Evolutionary conservation across 2,797 vertebrate genomes (phyloP).

Genomic region (Salarias fasciatus): DNA sequence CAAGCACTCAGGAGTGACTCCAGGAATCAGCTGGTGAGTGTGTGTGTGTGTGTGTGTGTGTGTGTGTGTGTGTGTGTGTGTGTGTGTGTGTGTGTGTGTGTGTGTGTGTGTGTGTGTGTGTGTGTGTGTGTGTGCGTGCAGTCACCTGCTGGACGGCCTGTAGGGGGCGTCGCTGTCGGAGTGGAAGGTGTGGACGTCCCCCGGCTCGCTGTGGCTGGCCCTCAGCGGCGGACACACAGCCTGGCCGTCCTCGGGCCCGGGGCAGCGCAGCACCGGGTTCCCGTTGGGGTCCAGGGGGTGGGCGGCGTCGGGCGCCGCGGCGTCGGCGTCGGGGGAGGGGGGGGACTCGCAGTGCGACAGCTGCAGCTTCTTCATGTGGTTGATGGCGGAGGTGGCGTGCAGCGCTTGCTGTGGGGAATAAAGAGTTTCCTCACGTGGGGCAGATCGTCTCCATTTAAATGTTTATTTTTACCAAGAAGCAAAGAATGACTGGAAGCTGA

Average conservation of each 20-base stretch:
- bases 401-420: slow-evolving; percentile 86
- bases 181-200: slow-evolving; percentile 36
- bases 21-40: no score
- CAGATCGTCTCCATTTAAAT: no score
- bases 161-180: slow-evolving; percentile 44
- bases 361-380: slow-evolving; percentile 91
- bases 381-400: slow-evolving; percentile 85
- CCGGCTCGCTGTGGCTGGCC: slow-evolving; percentile 57
- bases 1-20: no score
- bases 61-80: no score
- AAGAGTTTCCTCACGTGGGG: no score
- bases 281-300: slow-evolving; percentile 63
- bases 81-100: no score
- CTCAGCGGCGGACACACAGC: slow-evolving; percentile 44
- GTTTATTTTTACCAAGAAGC: no score
- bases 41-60: no score
- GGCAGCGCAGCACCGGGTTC: no score
- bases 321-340: slow-evolving; percentile 34
- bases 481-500: no score
- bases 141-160: slow-evolving; percentile 56
- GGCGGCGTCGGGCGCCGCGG: slow-evolving; percentile 42
- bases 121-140: background rate
- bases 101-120: no score
- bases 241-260: slow-evolving; percentile 52
- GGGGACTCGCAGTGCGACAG: slow-evolving; percentile 64